Base-by-base conservation (phyloP, 2,888 invertebrate species). In the Melieria omissa region DNA sequence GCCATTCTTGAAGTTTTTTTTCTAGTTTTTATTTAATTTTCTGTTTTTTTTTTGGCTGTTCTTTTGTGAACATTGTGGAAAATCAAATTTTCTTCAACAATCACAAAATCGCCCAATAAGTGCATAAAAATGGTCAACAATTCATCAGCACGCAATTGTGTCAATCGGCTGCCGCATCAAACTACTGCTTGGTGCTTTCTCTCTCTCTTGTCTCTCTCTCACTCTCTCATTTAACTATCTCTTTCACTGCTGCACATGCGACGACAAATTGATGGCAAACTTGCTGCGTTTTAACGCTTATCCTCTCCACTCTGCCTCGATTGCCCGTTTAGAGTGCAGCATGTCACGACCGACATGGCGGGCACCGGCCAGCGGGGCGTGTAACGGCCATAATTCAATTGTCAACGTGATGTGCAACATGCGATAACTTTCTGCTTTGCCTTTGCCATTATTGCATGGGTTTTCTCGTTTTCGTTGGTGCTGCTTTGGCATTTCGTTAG, bases 361-460 rank as follows among this genome's bases (percentile, higher is more conserved):
- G 29, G 29, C 3, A 3, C 29, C 29, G 29, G 29, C 29, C 29
- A 29, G 29, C 29, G 29, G 29, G 29, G 29, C 52, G 41, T 52
- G 62, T 63, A 55, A 69, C 69, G 72, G 64, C 71, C 72, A 74
- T 78, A 77, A 78, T 77, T 77, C 78, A 76, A 77, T 78, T 78
- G 77, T 76, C 74, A 74, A 78, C 75, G 74, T 72, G 77, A 77
- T 76, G 75, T 78, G 77, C 73, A 74, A 76, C 77, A 78, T 78
- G 75, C 75, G 72, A 75, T 74, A 75, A 65, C 70, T 67, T 67
- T 67, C 61, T 61, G 67, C 58, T 67, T 67, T 58, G 49, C 58
- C 47, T 29, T 29, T 29, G 29, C 29, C 29, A 29, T 29, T 29
- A 2, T 29, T 29, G 29, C 29, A 29, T 29, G 29, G 29, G 29